Percentiles rank a stretch among this genome's conserved stretches.
phyloP scores from a whole-genome alignment of 1,140 invertebrate genomes.

The Dinoponera quadriceps region DNA sequence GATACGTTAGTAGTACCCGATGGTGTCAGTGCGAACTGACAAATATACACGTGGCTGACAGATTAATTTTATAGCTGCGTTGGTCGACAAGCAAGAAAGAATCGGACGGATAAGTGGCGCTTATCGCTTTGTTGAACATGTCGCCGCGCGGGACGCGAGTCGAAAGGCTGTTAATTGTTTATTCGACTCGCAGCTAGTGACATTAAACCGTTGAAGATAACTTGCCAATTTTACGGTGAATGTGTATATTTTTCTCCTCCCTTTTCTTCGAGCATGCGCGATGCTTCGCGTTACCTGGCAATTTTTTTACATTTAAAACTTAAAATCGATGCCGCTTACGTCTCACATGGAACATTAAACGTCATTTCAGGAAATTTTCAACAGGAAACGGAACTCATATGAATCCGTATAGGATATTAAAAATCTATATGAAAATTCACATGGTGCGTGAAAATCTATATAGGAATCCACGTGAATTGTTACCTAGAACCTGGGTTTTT shows the following conservation, averaged over 20 bases:
- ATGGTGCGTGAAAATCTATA: too few relatives aligned
- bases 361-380: too few relatives aligned
- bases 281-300: not conserved
- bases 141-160: not conserved
- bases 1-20: not conserved
- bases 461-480: too few relatives aligned
- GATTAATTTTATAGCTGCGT: slow-evolving; percentile 5
- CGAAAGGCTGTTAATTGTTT: not conserved
- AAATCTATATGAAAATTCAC: too few relatives aligned
- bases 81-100: not conserved
- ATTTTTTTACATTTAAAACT: not conserved
- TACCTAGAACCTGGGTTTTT: too few relatives aligned
- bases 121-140: slow-evolving; percentile 15
- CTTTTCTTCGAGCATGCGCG: not conserved
- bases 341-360: too few relatives aligned
- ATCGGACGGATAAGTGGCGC: not conserved
- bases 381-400: too few relatives aligned
- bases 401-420: too few relatives aligned
- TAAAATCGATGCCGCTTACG: not conserved
- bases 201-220: not conserved
- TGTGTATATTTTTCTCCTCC: too few relatives aligned
- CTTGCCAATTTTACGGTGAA: not conserved
- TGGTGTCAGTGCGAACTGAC: not conserved
- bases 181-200: not conserved
- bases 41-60: not conserved